These are phyloP conservation scores for Arizona elegans DNA, from an alignment of 2,113 vertebrate species.

Conservation along the genomic window DNA sequence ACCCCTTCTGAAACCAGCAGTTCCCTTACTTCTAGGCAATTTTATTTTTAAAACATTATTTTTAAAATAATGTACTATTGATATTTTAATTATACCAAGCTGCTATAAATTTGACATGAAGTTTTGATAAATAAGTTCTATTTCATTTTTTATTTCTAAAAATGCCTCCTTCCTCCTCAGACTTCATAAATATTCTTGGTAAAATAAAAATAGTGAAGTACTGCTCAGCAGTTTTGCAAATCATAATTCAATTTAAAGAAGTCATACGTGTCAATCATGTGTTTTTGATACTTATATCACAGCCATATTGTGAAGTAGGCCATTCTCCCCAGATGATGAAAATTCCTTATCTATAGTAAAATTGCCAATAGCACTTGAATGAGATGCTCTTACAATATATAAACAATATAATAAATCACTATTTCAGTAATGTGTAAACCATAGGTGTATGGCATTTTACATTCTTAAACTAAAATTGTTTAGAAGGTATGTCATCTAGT, in stretches of 20 bases:
- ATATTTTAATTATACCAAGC: not conserved
- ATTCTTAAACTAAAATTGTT: slow-evolving; percentile 19
- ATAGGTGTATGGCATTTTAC: not conserved
- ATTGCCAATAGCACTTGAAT: not conserved
- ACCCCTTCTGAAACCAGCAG: not conserved
- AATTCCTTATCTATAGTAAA: not conserved
- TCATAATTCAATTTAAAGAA: not conserved
- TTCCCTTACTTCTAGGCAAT: not conserved
- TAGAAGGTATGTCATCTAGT: slow-evolving; percentile 68
- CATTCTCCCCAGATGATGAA: not conserved
- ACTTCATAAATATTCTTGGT: not conserved
- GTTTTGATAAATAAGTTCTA: no score
- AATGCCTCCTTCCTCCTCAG: not conserved
- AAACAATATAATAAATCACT: not conserved
- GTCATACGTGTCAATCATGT: not conserved
- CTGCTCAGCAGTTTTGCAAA: not conserved
- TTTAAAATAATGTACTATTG: not conserved
- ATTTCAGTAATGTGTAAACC: not conserved
- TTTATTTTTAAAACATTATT: not conserved
- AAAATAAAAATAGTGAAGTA: not conserved
- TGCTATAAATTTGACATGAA: not conserved
- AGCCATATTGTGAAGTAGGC: not conserved
- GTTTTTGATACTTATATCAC: not conserved
- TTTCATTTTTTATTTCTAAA: not conserved
- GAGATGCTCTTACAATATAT: not conserved